Evolutionary conservation across 2,113 vertebrate genomes (phyloP).

Genomic region (Gymnocephalus cernua): DNA sequence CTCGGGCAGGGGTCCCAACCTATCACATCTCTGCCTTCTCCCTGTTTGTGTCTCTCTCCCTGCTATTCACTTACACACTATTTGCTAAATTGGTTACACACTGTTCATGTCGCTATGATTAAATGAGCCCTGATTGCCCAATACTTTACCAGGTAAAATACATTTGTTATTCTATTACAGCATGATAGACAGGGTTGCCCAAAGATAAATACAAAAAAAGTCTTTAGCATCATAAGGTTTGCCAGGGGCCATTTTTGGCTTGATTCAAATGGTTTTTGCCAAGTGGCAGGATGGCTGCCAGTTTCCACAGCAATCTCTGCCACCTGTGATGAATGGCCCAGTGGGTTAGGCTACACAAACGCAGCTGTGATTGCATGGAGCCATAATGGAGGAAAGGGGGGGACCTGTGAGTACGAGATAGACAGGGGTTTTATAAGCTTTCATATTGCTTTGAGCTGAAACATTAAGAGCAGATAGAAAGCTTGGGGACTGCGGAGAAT

Average conservation of each 20-base stretch:
- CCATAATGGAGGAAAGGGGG: slow-evolving; percentile 69
- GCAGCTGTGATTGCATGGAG: slow-evolving; percentile 74
- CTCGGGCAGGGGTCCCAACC: slow-evolving; percentile 55
- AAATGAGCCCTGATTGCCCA: slow-evolving; percentile 71
- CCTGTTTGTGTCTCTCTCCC: slow-evolving; percentile 10
- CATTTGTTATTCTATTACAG: slow-evolving; percentile 76
- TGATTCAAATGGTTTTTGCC: slow-evolving; percentile 72
- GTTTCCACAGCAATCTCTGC: slow-evolving; percentile 81
- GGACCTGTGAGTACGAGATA: slow-evolving; percentile 79
- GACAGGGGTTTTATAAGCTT: slow-evolving; percentile 77
- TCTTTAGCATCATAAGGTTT: slow-evolving; percentile 75
- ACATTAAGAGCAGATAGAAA: slow-evolving; percentile 68
- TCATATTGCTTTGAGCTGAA: slow-evolving; percentile 74
- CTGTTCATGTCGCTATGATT: slow-evolving; percentile 65
- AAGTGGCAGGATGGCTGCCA: slow-evolving; percentile 80
- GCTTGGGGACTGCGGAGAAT: slow-evolving; percentile 57
- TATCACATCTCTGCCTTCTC: slow-evolving; percentile 41
- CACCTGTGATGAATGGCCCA: slow-evolving; percentile 85
- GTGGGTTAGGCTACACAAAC: slow-evolving; percentile 76
- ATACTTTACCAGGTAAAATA: slow-evolving; percentile 77
- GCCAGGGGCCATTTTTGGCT: slow-evolving; percentile 81
- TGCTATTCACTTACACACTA: slow-evolving; percentile 50
- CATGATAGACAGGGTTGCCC: slow-evolving; percentile 65
- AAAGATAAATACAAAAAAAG: slow-evolving; percentile 72
- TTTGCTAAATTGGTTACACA: slow-evolving; percentile 69